These are phyloP conservation scores for Galagoides demidoff DNA, from an alignment of 2,797 vertebrate genomes.

Conservation along the genomic window DNA sequence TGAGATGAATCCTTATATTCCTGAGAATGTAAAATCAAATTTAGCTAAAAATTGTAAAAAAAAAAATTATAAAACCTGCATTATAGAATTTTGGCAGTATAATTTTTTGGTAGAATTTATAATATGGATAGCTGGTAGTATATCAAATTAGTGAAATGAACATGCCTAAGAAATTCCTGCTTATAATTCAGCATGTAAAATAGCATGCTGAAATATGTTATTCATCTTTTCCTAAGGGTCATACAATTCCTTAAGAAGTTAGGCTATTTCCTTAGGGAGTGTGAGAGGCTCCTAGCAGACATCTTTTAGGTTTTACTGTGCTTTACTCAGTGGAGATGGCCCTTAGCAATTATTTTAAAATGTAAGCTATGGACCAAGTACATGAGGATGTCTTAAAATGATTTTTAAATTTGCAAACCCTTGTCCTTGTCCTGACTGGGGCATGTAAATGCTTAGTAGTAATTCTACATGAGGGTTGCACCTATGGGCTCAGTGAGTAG, in stretches of 20 bases:
- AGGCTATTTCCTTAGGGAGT: neutral
- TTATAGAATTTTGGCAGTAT: neutral
- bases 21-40: neutral
- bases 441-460: slow-evolving; percentile 57
- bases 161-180: neutral
- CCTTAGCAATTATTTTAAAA: slow-evolving; percentile 63
- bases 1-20: neutral
- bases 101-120: neutral
- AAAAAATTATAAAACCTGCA: neutral
- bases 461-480: neutral
- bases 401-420: neutral
- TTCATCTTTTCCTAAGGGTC: neutral
- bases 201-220: neutral
- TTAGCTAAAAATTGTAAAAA: neutral
- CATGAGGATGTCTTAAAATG: slow-evolving; percentile 12
- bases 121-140: neutral
- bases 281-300: neutral
- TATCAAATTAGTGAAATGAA: neutral
- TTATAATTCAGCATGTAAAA: neutral
- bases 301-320: neutral
- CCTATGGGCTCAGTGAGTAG: too few relatives aligned
- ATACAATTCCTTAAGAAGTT: slow-evolving; percentile 28
- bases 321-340: slow-evolving; percentile 32
- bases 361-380: neutral
- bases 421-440: neutral